Evolutionary conservation across 1,140 invertebrate species (phyloP), one percentile per base, ranked within the genome.

Genomic region (Sycophila sp.): DNA sequence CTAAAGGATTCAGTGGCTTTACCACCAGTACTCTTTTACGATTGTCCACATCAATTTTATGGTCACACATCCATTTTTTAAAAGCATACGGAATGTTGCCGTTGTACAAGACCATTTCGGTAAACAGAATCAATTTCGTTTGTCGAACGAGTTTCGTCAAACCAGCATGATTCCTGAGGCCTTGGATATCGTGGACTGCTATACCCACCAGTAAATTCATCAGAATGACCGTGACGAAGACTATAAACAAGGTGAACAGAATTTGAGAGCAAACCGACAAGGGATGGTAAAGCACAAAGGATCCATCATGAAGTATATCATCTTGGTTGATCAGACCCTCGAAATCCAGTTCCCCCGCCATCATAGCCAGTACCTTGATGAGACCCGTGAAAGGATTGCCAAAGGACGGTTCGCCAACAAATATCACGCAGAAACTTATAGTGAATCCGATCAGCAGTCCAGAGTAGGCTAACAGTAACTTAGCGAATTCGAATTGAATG

Each of bases 131-230:
- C 22, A 92, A 78, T 66, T 92, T 90, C 0, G 91, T 91, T 74
- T 92, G 91, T 17, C 90, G 82, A 0, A 92, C 90, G 1, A 92
- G 81, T 72, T 91, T 90, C 0, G 90, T 90, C 1, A 92, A 80
- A 0, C 90, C 91, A 0, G 91, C 91, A 10, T 91, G 90, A 79
- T 91, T 91, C 22, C 91, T 83, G 2, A 92, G 79, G 2, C 91
- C 90, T 78, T 91, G 89, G 70, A 91, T 91, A 78, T 92, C 90
- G 45, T 90, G 88, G 1, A 92, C 90, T 4, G 91, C 90, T 68
- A 92, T 90, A 73, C 91, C 91, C n/a, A 92, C 89, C 0, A 92
- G 79, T 1, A 92, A 72, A 80, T 92, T 92, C 90, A 92, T 92
- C 2, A 92, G 75, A 17, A 92, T 90, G 15, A 92, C 90, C 3